These are phyloP conservation scores for Okamejei kenojei DNA, from an alignment of 2,797 vertebrate species.

Conservation along the genomic window DNA sequence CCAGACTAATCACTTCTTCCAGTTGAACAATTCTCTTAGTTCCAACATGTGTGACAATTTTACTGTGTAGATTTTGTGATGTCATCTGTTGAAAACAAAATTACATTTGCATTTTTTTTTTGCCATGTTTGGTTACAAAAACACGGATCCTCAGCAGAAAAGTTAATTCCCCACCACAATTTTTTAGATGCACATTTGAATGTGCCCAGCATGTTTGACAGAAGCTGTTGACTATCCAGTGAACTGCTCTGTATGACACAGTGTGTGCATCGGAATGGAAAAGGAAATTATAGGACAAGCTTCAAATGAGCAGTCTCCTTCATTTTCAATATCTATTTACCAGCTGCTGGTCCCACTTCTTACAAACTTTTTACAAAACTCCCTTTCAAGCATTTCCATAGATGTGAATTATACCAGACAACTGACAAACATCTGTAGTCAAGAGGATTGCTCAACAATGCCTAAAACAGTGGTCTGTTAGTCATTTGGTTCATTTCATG, in stretches of 20 bases:
- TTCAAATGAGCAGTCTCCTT: background rate
- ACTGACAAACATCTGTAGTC: slow-evolving; percentile 29
- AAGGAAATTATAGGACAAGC: background rate
- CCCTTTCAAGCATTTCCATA: background rate
- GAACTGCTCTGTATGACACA: background rate
- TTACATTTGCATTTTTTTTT: background rate
- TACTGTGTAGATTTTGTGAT: background rate
- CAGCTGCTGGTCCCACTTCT: background rate
- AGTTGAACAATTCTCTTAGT: background rate
- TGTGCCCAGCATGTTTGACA: background rate
- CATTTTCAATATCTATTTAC: background rate
- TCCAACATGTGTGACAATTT: background rate
- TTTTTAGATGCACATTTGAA: background rate
- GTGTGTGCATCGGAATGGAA: background rate
- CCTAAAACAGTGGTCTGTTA: slow-evolving; percentile 17
- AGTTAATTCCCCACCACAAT: background rate
- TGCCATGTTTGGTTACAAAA: background rate
- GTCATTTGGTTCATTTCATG: slow-evolving; percentile 21
- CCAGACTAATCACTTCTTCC: background rate
- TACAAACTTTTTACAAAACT: background rate
- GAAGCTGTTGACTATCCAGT: background rate
- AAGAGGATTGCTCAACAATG: slow-evolving; percentile 26
- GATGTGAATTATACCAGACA: slow-evolving; percentile 28
- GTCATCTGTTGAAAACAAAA: background rate
- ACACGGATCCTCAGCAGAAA: background rate